Conservation (phyloP, 2,888 invertebrate species). For the Cephus rjabovi region DNA sequence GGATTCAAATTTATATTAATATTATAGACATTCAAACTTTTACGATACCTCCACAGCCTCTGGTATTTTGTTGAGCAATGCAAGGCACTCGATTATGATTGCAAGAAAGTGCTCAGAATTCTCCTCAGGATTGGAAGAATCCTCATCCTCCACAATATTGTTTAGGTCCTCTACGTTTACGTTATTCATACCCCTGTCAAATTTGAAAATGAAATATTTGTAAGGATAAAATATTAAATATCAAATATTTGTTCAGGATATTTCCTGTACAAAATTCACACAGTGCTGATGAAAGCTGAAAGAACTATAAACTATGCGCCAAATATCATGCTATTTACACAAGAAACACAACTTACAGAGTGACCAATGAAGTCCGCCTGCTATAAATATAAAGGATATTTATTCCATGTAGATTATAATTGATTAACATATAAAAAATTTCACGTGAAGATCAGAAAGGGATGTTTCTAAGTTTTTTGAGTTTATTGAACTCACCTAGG, state of each 20-base stretch:
- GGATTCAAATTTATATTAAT: slow-evolving; percentile 1
- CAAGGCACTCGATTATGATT: slow-evolving; percentile 86
- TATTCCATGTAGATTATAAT: neutral
- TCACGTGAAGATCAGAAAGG: neutral
- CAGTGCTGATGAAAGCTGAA: neutral
- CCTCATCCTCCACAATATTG: slow-evolving; percentile 72
- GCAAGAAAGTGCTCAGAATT: slow-evolving; percentile 80
- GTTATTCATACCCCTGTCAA: slow-evolving; percentile 46
- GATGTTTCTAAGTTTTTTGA: neutral
- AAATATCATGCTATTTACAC: neutral
- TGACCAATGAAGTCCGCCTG: neutral
- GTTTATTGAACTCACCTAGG: slow-evolving; percentile 31
- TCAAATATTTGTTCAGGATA: neutral
- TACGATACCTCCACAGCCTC: slow-evolving; percentile 82
- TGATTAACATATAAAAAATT: neutral
- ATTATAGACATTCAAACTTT: neutral
- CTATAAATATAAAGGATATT: neutral
- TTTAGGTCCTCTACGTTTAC: slow-evolving; percentile 46
- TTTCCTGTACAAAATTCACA: neutral
- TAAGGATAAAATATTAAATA: neutral
- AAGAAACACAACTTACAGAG: neutral
- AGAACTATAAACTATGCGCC: neutral
- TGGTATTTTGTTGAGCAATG: slow-evolving; percentile 83
- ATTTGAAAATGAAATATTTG: neutral
- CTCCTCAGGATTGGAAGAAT: slow-evolving; percentile 71